Percentiles rank a stretch among this genome's conserved stretches.
Evolutionary conservation across 23 tunicate species (phyloP).

Genomic region (Clavelina lepadiformis): DNA sequence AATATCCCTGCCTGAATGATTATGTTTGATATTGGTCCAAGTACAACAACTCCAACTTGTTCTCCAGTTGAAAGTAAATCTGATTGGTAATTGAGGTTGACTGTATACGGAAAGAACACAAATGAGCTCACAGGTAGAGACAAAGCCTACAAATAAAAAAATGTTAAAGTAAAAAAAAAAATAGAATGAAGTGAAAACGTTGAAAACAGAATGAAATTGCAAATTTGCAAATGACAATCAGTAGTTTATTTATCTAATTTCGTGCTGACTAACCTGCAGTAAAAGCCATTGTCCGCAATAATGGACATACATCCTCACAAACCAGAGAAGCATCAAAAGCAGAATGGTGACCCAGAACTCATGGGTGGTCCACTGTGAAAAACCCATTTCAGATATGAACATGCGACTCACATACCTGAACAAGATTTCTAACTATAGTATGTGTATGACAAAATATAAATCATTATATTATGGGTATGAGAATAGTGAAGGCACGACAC

Average conservation of each 20-base stretch:
- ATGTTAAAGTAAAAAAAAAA: not conserved
- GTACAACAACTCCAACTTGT: constrained; percentile 76
- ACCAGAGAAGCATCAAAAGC: constrained; percentile 75
- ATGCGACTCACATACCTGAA: constrained; percentile 69
- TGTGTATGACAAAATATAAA: too few species aligned
- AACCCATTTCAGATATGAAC: constrained; percentile 87
- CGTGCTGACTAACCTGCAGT: constrained; percentile 38
- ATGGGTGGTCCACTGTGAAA: constrained; percentile 68
- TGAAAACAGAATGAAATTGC: not conserved
- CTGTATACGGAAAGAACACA: constrained; percentile 87
- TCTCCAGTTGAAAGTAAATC: constrained; percentile 81
- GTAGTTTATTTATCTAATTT: not conserved
- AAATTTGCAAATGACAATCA: not conserved
- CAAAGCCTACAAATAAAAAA: constrained; percentile 48
- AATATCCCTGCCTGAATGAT: constrained; percentile 40
- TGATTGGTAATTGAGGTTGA: constrained; percentile 85
- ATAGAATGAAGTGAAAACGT: not conserved
- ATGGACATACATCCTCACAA: constrained; percentile 82
- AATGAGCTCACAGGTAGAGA: constrained; percentile 80
- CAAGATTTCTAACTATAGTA: not conserved
- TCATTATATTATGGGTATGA: too few species aligned
- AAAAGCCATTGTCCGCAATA: constrained; percentile 95
- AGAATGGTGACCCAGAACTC: constrained; percentile 84
- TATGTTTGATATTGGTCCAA: constrained; percentile 84
- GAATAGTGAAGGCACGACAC: too few species aligned